These are phyloP conservation scores for Drosophila kanekoi DNA, from an alignment of 2,888 invertebrate species.

Conservation along the genomic window DNA sequence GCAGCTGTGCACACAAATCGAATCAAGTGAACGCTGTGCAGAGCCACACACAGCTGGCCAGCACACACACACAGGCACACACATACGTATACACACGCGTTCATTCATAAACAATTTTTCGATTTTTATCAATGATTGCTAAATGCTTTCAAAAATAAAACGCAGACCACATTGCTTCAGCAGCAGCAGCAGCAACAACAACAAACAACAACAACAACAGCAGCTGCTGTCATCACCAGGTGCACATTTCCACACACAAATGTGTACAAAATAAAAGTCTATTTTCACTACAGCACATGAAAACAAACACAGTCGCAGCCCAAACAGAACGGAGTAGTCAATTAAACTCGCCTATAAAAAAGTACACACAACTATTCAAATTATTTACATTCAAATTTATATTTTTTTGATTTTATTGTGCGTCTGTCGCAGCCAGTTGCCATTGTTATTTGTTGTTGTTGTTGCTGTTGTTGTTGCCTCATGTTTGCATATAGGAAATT, in stretches of 20 bases:
- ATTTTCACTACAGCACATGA: conserved; percentile 41
- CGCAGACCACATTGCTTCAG: conserved; percentile 51
- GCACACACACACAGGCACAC: background rate
- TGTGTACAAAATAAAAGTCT: conserved; percentile 24
- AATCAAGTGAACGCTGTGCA: conserved; percentile 12
- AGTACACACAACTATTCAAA: conserved; percentile 32
- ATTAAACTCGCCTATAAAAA: conserved; percentile 21
- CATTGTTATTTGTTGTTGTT: conserved; percentile 12
- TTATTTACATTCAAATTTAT: conserved; percentile 47
- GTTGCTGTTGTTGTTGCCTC: no score
- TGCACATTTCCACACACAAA: conserved; percentile 34
- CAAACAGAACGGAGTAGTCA: conserved; percentile 1
- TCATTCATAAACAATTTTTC: conserved; percentile 76
- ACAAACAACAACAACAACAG: conserved; percentile 34
- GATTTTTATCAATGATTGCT: conserved; percentile 81
- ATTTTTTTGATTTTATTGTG: conserved; percentile 61
- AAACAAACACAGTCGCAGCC: conserved; percentile 14
- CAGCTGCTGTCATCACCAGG: conserved; percentile 59
- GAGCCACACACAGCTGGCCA: background rate
- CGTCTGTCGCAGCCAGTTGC: conserved; percentile 20
- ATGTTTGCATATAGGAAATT: conserved; percentile 38
- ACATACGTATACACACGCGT: conserved; percentile 20
- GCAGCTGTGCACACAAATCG: conserved; percentile 59
- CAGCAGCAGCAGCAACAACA: conserved; percentile 17
- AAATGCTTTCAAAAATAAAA: conserved; percentile 75